Evolutionary conservation across 2,888 invertebrate species (phyloP), one percentile per base, ranked within the genome.

Genomic region (Caenorhabditis angaria): DNA sequence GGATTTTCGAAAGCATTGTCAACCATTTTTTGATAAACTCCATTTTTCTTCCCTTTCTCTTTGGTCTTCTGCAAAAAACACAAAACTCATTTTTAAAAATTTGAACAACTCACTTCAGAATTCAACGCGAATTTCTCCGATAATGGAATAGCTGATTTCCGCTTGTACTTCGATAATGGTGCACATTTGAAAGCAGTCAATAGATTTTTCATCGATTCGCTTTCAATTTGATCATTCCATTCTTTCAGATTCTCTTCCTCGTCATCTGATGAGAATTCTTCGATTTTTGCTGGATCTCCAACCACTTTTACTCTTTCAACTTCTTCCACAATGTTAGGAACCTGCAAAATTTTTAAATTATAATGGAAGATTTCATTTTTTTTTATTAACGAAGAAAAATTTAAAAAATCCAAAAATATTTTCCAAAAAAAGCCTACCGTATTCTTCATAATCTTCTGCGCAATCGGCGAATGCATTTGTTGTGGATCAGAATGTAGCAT

Each of bases 391-490:
- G n/a, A 25, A 10, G 8, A 22, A 51, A 51, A 25, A 20, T 8
- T 4, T 10, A 22, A 51, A 25, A 20, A 6, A 51, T 20, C 6
- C 12, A 51, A 6, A 51, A 51, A 22, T 22, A 51, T 48, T 48
- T 6, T 10, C 22, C 48, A 25, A 51, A 8, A 18, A 5, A n/a
- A n/a, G 3, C 18, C 18, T 41, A 41, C 41, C 14, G 18, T 12
- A 14, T 6, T 41, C 18, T 41, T 41, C 18, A 41, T 3, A n/a
- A 35, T 35, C 8, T n/a, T n/a, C 18, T 41, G 10, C 14, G 8
- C 41, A 25, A 25, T 8, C 8, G 71, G 71, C 1, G 71, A 71
- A 4, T 67, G 71, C 4, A 54, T 32, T 29, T 63, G 66, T 47
- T 60, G 55, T 20, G 54, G 22, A n/a, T 66, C 66, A 27, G 35